Evolutionary conservation across 1,140 invertebrate species (phyloP).

Genomic region (Aphidius gifuensis): DNA sequence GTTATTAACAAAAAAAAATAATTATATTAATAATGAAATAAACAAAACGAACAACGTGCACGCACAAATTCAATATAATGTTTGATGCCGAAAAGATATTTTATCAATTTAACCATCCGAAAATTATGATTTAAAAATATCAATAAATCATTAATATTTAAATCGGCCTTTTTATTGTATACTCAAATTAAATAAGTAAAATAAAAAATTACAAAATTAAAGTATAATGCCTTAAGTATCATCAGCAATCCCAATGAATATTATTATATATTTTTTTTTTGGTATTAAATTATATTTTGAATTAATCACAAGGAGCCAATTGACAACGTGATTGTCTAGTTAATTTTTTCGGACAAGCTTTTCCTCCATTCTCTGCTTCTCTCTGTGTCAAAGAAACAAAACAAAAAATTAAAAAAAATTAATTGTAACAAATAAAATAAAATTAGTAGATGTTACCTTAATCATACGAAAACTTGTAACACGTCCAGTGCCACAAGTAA

Average conservation of each 20-base stretch:
- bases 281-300: not conserved
- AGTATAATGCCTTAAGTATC: constrained; percentile 10
- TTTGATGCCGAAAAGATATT: too few species aligned
- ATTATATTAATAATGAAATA: too few species aligned
- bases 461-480: constrained; percentile 61
- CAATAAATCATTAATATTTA: not conserved
- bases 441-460: constrained; percentile 46
- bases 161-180: constrained; percentile 15
- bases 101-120: not conserved
- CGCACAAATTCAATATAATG: too few species aligned
- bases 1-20: too few species aligned
- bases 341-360: constrained; percentile 63
- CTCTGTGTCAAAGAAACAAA: constrained; percentile 46
- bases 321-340: constrained; percentile 56
- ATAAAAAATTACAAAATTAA: constrained; percentile 6
- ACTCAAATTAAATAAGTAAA: constrained; percentile 7
- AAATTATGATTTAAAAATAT: not conserved
- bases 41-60: too few species aligned
- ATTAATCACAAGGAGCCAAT: constrained; percentile 40
- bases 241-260: not conserved
- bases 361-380: constrained; percentile 67
- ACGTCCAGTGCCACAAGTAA: constrained; percentile 66
- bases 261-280: constrained; percentile 14
- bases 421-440: constrained; percentile 10
- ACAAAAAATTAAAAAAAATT: constrained; percentile 27